Evolutionary conservation across 2,888 invertebrate genomes (phyloP).

Genomic region (Automeris io): DNA sequence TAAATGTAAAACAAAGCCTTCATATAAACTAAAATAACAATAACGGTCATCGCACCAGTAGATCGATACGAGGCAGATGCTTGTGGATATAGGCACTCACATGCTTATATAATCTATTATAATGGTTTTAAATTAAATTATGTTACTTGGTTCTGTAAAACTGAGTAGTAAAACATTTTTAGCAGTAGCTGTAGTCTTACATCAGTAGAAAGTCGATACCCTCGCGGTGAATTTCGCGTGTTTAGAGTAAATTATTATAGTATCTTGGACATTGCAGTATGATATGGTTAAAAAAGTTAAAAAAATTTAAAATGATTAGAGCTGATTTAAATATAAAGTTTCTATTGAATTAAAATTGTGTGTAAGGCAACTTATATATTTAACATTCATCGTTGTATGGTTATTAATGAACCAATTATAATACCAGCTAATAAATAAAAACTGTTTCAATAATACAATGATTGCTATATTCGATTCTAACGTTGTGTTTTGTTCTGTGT

Average conservation of each 20-base stretch:
- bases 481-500: too few relatives aligned
- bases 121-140: slow-evolving; percentile 1
- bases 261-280: background rate
- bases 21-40: background rate
- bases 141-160: background rate
- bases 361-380: too few relatives aligned
- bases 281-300: too few relatives aligned
- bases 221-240: slow-evolving; percentile 2
- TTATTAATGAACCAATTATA: too few relatives aligned
- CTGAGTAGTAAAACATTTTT: background rate
- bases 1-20: background rate
- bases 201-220: background rate
- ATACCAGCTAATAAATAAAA: too few relatives aligned
- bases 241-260: background rate
- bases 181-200: background rate
- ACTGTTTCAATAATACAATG: too few relatives aligned
- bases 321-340: too few relatives aligned
- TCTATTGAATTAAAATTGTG: too few relatives aligned
- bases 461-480: too few relatives aligned
- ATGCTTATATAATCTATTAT: background rate
- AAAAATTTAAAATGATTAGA: too few relatives aligned
- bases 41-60: slow-evolving; percentile 10
- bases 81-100: background rate
- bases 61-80: slow-evolving; percentile 11
- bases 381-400: too few relatives aligned